phyloP scores from a whole-genome alignment of 2,113 vertebrate species.

The Porphyrio hochstetteri region DNA sequence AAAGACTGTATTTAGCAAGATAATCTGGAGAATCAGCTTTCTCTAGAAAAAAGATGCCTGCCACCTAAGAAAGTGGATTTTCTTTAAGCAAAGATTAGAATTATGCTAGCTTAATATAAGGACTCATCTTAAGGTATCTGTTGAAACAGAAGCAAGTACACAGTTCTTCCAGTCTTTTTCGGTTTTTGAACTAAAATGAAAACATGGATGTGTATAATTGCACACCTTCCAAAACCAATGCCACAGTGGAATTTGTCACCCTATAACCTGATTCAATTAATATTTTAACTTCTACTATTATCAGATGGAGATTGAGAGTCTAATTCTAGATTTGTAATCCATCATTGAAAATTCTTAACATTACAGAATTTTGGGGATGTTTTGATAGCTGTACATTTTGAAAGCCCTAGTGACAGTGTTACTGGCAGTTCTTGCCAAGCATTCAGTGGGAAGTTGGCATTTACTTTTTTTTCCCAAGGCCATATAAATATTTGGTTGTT shows the following conservation, averaged over 20 bases:
- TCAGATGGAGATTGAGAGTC: not conserved
- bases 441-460: constrained; percentile 43
- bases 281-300: not conserved
- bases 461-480: constrained; percentile 7
- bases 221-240: not conserved
- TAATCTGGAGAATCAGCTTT: not conserved
- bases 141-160: not conserved
- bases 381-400: constrained; percentile 3
- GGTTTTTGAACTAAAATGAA: not conserved
- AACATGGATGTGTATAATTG: not conserved
- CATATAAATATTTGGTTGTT: constrained; percentile 18
- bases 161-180: not conserved
- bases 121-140: not conserved
- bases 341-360: not conserved
- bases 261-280: fast-evolving
- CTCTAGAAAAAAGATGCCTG: not conserved
- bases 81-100: not conserved
- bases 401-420: not conserved
- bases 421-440: not conserved
- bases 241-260: not conserved
- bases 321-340: not conserved
- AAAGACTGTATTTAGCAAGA: not conserved
- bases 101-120: not conserved
- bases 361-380: not conserved
- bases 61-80: not conserved